phyloP scores from a whole-genome alignment of 1,140 invertebrate species.

The Drosophila pallidifrons region DNA sequence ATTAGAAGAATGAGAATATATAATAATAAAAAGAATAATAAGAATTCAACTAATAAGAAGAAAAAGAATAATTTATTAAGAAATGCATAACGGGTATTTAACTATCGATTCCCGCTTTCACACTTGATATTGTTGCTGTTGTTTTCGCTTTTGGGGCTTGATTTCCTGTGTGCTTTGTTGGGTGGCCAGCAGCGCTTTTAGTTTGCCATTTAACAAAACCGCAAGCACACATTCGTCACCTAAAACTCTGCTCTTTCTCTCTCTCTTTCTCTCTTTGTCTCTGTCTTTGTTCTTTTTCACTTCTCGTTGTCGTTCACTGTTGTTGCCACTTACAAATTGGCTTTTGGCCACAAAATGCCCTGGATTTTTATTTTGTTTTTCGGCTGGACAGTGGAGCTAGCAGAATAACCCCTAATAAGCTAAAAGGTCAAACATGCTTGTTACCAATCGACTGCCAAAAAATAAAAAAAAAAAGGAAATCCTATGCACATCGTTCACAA shows the following conservation, averaged over 20 bases:
- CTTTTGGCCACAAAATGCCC: slow-evolving; percentile 60
- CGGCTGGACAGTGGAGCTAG: slow-evolving; percentile 3
- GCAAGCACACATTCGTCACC: slow-evolving; percentile 63
- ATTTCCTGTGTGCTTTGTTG: slow-evolving; percentile 49
- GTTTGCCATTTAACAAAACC: slow-evolving; percentile 60
- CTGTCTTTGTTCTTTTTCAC: neutral
- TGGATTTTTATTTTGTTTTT: slow-evolving; percentile 39
- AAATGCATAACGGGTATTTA: neutral
- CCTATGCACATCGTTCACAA: neutral
- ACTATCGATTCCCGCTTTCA: neutral
- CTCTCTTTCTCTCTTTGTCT: slow-evolving; percentile 11
- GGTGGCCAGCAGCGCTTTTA: slow-evolving; percentile 41
- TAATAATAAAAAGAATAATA: too few relatives aligned
- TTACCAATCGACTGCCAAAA: slow-evolving; percentile 25
- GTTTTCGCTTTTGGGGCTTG: slow-evolving; percentile 29
- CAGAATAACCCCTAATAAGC: slow-evolving; percentile 53
- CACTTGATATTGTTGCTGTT: slow-evolving; percentile 12
- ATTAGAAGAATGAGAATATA: too few relatives aligned
- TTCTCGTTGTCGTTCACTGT: slow-evolving; percentile 47
- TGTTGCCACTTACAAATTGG: slow-evolving; percentile 68
- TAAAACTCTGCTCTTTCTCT: slow-evolving; percentile 19
- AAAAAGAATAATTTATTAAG: too few relatives aligned
- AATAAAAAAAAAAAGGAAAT: neutral
- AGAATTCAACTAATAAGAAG: too few relatives aligned
- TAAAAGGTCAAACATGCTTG: slow-evolving; percentile 59